A percentile compares a stretch with the other conserved stretches of the same genome.
These are phyloP conservation scores for Meandrusa payeni DNA, from an alignment of 2,888 invertebrate species.

Conservation along the genomic window DNA sequence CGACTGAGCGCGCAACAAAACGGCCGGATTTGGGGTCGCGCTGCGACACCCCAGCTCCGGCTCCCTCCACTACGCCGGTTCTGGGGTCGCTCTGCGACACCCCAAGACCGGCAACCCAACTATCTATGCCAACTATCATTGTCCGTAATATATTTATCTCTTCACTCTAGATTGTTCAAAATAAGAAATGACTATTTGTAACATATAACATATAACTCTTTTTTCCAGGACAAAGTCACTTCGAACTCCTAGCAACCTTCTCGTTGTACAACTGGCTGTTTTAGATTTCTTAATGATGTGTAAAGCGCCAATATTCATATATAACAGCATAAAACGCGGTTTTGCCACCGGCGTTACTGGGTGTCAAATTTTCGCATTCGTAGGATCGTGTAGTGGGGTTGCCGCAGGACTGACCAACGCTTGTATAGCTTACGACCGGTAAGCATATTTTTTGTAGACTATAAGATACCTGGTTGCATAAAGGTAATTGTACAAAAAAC, in stretches of 20 bases:
- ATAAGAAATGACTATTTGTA: not conserved
- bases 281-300: constrained; percentile 94
- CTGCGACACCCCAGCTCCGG: too few species aligned
- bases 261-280: constrained; percentile 90
- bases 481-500: too few species aligned
- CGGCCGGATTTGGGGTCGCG: too few species aligned
- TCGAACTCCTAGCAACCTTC: constrained; percentile 90
- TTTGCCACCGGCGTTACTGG: constrained; percentile 87
- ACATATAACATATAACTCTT: constrained; percentile 9
- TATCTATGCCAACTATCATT: too few species aligned
- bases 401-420: constrained; percentile 91
- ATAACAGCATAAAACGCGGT: constrained; percentile 90
- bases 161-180: too few species aligned
- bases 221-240: constrained; percentile 84
- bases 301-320: constrained; percentile 92
- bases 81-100: too few species aligned
- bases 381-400: constrained; percentile 90
- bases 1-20: too few species aligned
- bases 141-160: too few species aligned
- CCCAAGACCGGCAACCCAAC: too few species aligned
- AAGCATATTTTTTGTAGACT: constrained; percentile 26
- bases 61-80: too few species aligned
- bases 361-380: constrained; percentile 88
- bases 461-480: too few species aligned
- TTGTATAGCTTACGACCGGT: constrained; percentile 92